phyloP scores from a whole-genome alignment of 2,113 vertebrate species.

The Excalfactoria chinensis region DNA sequence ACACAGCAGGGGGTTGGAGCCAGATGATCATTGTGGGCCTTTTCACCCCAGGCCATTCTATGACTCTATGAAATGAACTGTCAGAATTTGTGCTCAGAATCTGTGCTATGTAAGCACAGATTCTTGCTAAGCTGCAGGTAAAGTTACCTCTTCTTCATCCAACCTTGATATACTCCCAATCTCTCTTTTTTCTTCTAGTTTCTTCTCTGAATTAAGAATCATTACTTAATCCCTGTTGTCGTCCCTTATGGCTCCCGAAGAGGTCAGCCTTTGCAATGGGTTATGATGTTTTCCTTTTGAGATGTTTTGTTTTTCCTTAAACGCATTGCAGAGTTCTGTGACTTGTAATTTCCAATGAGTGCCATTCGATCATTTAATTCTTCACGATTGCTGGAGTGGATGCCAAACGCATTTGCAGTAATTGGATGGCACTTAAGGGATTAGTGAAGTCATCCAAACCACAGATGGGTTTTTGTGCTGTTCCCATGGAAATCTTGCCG shows the following conservation, averaged over 20 bases:
- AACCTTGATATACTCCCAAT: not conserved
- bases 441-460: conserved; percentile 38
- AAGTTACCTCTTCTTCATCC: not conserved
- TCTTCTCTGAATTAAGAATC: conserved; percentile 19
- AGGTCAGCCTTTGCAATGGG: not conserved
- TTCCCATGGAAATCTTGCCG: conserved; percentile 25
- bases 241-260: not conserved
- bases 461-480: conserved; percentile 6
- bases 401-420: conserved; percentile 63
- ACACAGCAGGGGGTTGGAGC: too few relatives aligned
- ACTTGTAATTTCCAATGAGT: conserved; percentile 35
- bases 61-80: too few relatives aligned
- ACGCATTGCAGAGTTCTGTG: conserved; percentile 22
- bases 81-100: not conserved
- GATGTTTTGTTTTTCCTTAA: conserved; percentile 18
- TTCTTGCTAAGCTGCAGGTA: not conserved
- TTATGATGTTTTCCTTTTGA: conserved; percentile 38
- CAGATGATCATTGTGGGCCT: too few relatives aligned
- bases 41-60: too few relatives aligned
- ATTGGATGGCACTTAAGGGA: conserved; percentile 70
- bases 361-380: conserved; percentile 58
- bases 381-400: conserved; percentile 9
- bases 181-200: not conserved
- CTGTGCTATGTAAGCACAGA: not conserved
- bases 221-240: not conserved